Evolutionary conservation across 2,888 invertebrate species (phyloP), one percentile per base, ranked within the genome.

Genomic region (Chloromyia formosa): DNA sequence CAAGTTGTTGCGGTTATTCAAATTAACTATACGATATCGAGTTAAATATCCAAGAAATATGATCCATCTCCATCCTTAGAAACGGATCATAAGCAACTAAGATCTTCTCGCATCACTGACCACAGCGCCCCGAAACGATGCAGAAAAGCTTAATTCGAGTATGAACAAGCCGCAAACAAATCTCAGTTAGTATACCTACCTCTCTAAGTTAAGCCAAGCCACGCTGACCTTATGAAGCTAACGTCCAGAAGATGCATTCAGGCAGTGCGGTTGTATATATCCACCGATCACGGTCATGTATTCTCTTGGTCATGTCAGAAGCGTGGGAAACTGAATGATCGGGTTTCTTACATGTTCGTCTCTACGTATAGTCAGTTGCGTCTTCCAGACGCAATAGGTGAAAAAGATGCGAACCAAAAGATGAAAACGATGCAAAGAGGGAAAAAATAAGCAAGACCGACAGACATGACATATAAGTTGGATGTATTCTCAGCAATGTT

Each of bases 311-410:
- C 56, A 71, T 71, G 72, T 66, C 74, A 77, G 77, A 74, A 75
- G 77, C 77, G 77, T 77, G 77, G 77, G 77, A 77, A 77, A 64
- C 64, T 56, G n/a, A 27, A 61, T 66, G 73, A 76, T 76, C 61
- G 62, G 69, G 35, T 75, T 69, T 75, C 69, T 75, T 71, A 27
- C 12, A 35, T 35, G 1, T 53, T 40, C 2, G 49, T 12, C 49
- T 49, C 3, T 49, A 49, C 5, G 12, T 35, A 35, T 49, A 49
- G 49, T 49, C n/a, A n/a, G 16, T n/a, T 1, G 12, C 1, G 7
- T 66, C 45, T 66, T 23, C 27, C n/a, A 14, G 40, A 62, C 40
- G 2, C 27, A 7, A 7, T 7, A 40, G 18, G 12, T 62, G 40
- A 45, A 75, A 16, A 54, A 18, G 35, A 74, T 61, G 54, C 20